Conservation (phyloP, 2,888 invertebrate genomes). For the Amphipoea lucens region DNA sequence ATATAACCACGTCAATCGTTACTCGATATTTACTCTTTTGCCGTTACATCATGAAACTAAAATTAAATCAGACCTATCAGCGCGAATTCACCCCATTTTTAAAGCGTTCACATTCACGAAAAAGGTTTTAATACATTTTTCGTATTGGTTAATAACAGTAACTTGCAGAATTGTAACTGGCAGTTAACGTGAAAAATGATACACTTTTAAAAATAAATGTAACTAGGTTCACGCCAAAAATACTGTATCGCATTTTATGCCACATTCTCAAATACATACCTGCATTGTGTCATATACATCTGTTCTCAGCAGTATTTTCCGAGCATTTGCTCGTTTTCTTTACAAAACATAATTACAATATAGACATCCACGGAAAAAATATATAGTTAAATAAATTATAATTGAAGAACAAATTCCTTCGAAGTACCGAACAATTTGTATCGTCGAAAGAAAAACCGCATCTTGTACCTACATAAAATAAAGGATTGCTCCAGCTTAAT, state of each 20-base stretch:
- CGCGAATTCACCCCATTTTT: slow-evolving; percentile 2
- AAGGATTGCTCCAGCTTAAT: slow-evolving; percentile 32
- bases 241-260: slow-evolving; percentile 25
- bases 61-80: slow-evolving; percentile 23
- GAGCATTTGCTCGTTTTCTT: background rate
- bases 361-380: background rate
- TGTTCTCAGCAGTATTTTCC: slow-evolving; percentile 6
- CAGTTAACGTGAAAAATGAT: slow-evolving; percentile 61
- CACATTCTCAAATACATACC: slow-evolving; percentile 22
- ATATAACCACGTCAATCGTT: background rate
- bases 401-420: slow-evolving; percentile 7
- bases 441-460: slow-evolving; percentile 30
- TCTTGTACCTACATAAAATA: slow-evolving; percentile 23
- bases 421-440: slow-evolving; percentile 17
- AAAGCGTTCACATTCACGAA: slow-evolving; percentile 13
- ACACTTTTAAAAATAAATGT: slow-evolving; percentile 61
- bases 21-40: background rate
- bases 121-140: slow-evolving; percentile 47
- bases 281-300: background rate
- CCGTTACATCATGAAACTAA: slow-evolving; percentile 1
- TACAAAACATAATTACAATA: background rate
- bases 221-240: slow-evolving; percentile 45
- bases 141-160: slow-evolving; percentile 58
- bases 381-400: slow-evolving; percentile 3
- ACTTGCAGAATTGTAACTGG: slow-evolving; percentile 60